phyloP scores from a whole-genome alignment of 2,888 invertebrate species.

The Dicyrtomina minuta region DNA sequence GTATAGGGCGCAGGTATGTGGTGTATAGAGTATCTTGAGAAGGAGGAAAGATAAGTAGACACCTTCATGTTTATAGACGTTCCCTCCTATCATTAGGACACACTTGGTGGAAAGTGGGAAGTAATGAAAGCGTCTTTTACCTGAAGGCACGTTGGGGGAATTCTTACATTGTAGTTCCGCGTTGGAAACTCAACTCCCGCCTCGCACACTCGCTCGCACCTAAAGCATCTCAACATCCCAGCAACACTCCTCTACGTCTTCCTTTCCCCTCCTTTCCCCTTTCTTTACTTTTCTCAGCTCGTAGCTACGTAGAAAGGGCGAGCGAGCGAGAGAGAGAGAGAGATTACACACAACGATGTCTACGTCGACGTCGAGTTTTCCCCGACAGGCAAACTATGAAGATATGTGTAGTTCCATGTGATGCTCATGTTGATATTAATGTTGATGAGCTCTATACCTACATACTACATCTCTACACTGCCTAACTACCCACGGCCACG shows the following conservation, averaged over 20 bases:
- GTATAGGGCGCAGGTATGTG: no score
- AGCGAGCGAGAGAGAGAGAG: constrained; percentile 9
- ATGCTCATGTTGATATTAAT: no score
- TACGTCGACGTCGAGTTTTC: no score
- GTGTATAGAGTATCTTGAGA: no score
- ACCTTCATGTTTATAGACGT: constrained; percentile 3
- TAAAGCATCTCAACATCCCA: neutral
- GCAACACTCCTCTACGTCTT: neutral
- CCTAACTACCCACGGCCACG: no score
- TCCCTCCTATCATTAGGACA: constrained; percentile 39
- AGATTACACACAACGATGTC: constrained; percentile 5
- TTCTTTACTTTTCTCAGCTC: neutral
- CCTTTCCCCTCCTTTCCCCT: neutral
- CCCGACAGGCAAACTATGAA: no score
- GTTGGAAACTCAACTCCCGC: neutral
- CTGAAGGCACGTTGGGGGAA: constrained; percentile 39
- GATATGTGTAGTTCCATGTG: no score
- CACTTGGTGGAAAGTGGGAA: constrained; percentile 40
- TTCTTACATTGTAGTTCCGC: constrained; percentile 4
- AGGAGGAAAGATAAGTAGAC: constrained; percentile 13
- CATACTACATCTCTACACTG: no score
- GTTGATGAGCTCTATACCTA: no score
- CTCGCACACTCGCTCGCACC: constrained; percentile 9
- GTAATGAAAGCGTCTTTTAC: constrained; percentile 43
- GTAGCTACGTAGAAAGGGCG: neutral